Conservation (phyloP, 2,888 invertebrate species). For the Lepidocyrtoides sp. region DNA sequence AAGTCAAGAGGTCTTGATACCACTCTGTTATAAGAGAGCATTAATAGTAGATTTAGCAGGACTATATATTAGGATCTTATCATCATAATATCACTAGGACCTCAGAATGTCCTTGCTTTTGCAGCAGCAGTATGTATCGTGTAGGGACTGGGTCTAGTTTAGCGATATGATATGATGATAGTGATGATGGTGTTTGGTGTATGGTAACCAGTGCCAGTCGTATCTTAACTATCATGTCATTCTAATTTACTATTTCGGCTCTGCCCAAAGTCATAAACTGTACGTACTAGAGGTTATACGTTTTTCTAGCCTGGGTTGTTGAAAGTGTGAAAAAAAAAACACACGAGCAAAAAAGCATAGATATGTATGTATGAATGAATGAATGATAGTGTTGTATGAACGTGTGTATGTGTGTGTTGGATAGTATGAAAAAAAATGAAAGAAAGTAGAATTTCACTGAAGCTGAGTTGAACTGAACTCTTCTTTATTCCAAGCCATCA, state of each 20-base stretch:
- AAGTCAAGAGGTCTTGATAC: conserved; percentile 19
- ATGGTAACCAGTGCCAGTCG: conserved; percentile 54
- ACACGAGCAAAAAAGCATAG: not conserved
- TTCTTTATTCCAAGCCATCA: not conserved
- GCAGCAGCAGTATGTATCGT: not conserved
- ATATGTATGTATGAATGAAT: conserved; percentile 10
- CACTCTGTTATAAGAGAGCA: conserved; percentile 13
- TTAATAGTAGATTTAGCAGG: conserved; percentile 66
- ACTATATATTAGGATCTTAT: conserved; percentile 73
- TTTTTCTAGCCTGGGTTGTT: not conserved
- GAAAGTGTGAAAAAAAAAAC: not conserved
- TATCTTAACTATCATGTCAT: conserved; percentile 80
- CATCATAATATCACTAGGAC: conserved; percentile 47
- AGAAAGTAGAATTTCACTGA: conserved; percentile 30
- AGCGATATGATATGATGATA: not conserved
- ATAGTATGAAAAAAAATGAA: conserved; percentile 5
- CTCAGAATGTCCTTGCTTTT: conserved; percentile 69
- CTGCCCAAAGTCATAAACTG: conserved; percentile 77
- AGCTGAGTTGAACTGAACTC: conserved; percentile 18
- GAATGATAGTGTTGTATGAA: not conserved
- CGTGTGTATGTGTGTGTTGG: not conserved
- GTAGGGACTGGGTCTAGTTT: not conserved
- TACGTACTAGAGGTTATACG: conserved; percentile 50
- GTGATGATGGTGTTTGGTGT: not conserved
- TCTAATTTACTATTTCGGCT: conserved; percentile 81